phyloP scores from a whole-genome alignment of 1,140 invertebrate genomes.

The Drosophila sproati region DNA sequence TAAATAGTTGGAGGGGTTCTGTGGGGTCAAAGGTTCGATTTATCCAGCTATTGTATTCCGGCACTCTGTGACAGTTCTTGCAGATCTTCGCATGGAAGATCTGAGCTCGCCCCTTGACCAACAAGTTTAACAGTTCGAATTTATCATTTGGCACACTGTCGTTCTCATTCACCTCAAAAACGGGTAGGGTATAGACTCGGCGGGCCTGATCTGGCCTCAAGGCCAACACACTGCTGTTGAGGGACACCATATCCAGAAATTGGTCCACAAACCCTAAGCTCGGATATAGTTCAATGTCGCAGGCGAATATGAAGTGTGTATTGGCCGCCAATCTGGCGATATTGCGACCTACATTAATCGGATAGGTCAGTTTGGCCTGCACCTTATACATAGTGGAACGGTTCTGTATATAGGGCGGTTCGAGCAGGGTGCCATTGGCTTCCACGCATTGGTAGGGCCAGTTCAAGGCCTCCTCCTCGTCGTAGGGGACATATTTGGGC shows the following conservation, averaged over 20 bases:
- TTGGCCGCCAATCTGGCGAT: slow-evolving; percentile 91
- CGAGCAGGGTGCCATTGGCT: slow-evolving; percentile 29
- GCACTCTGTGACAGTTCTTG: slow-evolving; percentile 93
- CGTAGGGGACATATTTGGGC: slow-evolving; percentile 89
- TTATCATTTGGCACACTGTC: slow-evolving; percentile 89
- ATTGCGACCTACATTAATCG: slow-evolving; percentile 94
- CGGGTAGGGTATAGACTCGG: slow-evolving; percentile 67
- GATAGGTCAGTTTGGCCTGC: slow-evolving; percentile 91
- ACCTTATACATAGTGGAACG: slow-evolving; percentile 89
- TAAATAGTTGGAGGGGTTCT: slow-evolving; percentile 89
- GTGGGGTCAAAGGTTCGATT: slow-evolving; percentile 86
- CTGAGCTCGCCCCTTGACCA: slow-evolving; percentile 90
- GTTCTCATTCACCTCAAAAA: slow-evolving; percentile 65
- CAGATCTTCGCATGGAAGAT: slow-evolving; percentile 95
- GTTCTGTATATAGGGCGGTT: slow-evolving; percentile 88
- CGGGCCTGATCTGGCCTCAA: slow-evolving; percentile 22
- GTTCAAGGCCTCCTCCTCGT: slow-evolving; percentile 85
- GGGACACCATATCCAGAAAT: slow-evolving; percentile 92
- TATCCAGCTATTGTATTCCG: slow-evolving; percentile 92
- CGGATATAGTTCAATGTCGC: slow-evolving; percentile 95
- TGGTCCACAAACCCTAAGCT: slow-evolving; percentile 89
- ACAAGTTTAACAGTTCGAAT: slow-evolving; percentile 89
- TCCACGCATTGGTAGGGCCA: slow-evolving; percentile 87
- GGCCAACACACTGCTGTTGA: slow-evolving; percentile 86
- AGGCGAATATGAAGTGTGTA: slow-evolving; percentile 93